These are phyloP conservation scores for Bolinopsis microptera DNA, from an alignment of 37 sponge, comb jelly and placozoan genomes.

Conservation along the genomic window DNA sequence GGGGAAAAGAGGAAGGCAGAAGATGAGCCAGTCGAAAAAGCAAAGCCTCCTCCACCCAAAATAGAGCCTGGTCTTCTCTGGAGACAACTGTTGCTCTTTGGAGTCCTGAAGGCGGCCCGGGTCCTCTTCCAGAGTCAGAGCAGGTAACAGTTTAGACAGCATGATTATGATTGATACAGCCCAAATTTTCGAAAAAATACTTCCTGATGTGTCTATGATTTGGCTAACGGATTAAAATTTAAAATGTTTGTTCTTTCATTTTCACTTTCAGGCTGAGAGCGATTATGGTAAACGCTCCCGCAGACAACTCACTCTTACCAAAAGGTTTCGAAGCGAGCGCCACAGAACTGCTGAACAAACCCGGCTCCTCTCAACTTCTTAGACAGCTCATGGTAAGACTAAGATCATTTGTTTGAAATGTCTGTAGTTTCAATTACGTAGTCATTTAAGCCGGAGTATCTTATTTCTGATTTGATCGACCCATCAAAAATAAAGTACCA, in stretches of 20 bases:
- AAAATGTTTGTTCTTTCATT: no score
- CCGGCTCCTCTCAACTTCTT: slow-evolving; percentile 71
- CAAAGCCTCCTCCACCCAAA: slow-evolving; percentile 4
- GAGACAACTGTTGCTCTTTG: slow-evolving; percentile 81
- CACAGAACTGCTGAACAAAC: neutral
- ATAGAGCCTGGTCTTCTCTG: slow-evolving; percentile 75
- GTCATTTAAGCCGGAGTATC: no score
- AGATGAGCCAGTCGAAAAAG: neutral
- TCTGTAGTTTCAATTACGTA: no score
- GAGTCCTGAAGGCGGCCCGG: slow-evolving; percentile 85
- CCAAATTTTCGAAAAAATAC: neutral
- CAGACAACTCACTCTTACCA: slow-evolving; percentile 11
- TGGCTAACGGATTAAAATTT: no score
- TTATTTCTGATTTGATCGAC: no score
- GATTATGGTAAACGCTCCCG: slow-evolving; percentile 62
- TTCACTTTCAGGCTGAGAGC: neutral
- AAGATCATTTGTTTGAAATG: no score
- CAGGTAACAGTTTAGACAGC: neutral
- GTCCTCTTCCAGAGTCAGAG: slow-evolving; percentile 90
- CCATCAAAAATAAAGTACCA: no score
- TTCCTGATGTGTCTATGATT: no score
- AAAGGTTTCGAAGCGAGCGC: slow-evolving; percentile 24
- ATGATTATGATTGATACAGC: neutral
- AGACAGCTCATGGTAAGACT: slow-evolving; percentile 74
- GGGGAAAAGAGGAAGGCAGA: neutral